Base-by-base conservation (phyloP, 2,888 invertebrate species). In the Anthrax anthrax region DNA sequence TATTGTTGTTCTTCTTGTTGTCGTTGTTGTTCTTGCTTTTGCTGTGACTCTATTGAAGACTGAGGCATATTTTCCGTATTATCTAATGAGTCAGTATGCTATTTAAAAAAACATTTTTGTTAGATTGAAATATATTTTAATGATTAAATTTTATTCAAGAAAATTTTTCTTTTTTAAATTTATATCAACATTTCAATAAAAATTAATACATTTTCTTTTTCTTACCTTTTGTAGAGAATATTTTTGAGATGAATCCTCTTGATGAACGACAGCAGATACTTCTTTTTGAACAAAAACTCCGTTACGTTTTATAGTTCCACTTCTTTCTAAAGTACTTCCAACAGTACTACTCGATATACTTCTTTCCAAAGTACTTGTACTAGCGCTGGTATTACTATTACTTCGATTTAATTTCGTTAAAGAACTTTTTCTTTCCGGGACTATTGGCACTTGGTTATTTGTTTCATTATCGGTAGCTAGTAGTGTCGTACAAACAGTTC, bases 401-500 rank as follows among this genome's bases (percentile, higher is more conserved):
- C 63, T 69, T 54, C 72, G 71, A 53, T 71, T 74, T 43, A 76
- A 69, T 65, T 75, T 78, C 13, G 75, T 72, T 53, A 83, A 64
- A 12, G 86, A 86, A 58, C 85, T 86, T 60, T 84, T 85, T 55
- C 88, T 72, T 67, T 87, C 87, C 2, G 88, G 88, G 29, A 86
- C 85, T 39, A 81, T 80, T 1, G 88, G 88, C 1, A 81, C 81
- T 39, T 74, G 71, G n/a, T 47, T 51, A 18, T 51, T 47, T 53
- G 74, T 70, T 56, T 75, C 77, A 57, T 80, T 80, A 47, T 75
- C 75, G 37, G 78, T 76, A 12, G 83, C 82, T 71, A 83, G 72
- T 46, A 88, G 63, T 2, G 88, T 84, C 1, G 88, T 89, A 59
- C 88, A 89, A 18, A 90, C 88, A 0, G 90, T 90, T 44, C 89